Evolutionary conservation across 37 sponge, comb jelly and placozoan genomes (phyloP).

Genomic region (Corticium candelabrum): DNA sequence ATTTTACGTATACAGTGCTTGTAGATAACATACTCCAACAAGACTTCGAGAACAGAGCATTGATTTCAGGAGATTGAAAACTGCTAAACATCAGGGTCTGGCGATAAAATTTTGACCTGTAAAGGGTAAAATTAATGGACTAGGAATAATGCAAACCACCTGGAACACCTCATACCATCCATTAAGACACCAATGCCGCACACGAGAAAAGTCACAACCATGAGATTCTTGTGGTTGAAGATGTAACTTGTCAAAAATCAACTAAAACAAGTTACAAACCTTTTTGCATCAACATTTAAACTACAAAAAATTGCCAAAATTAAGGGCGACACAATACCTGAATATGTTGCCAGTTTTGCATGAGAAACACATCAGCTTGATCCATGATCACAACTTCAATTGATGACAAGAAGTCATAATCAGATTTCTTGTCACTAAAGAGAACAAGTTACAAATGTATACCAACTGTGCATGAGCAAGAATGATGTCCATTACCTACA

Average conservation of each 20-base stretch:
- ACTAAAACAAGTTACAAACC: neutral
- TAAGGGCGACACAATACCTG: conserved; percentile 8
- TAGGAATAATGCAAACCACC: neutral
- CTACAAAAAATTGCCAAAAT: neutral
- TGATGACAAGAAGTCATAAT: conserved; percentile 94
- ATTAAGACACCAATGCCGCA: conserved; percentile 73
- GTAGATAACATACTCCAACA: conserved; percentile 62
- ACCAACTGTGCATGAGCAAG: neutral
- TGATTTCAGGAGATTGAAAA: conserved; percentile 68
- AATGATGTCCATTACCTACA: conserved; percentile 69
- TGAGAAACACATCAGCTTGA: conserved; percentile 87
- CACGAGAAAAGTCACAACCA: conserved; percentile 71
- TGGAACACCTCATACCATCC: too few relatives aligned
- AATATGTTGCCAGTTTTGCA: conserved; percentile 99
- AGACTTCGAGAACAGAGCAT: conserved; percentile 48
- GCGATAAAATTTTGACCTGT: conserved; percentile 38
- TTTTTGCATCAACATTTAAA: neutral
- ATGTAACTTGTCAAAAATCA: conserved; percentile 19
- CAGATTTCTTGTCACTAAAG: conserved; percentile 69
- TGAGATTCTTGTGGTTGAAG: conserved; percentile 64
- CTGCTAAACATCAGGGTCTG: conserved; percentile 70
- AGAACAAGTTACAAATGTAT: neutral
- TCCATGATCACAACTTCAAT: conserved; percentile 79
- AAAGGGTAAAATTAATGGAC: neutral
- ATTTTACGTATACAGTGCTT: too few relatives aligned